Evolutionary conservation across 2,113 vertebrate species (phyloP).

Genomic region (Callithrix jacchus): DNA sequence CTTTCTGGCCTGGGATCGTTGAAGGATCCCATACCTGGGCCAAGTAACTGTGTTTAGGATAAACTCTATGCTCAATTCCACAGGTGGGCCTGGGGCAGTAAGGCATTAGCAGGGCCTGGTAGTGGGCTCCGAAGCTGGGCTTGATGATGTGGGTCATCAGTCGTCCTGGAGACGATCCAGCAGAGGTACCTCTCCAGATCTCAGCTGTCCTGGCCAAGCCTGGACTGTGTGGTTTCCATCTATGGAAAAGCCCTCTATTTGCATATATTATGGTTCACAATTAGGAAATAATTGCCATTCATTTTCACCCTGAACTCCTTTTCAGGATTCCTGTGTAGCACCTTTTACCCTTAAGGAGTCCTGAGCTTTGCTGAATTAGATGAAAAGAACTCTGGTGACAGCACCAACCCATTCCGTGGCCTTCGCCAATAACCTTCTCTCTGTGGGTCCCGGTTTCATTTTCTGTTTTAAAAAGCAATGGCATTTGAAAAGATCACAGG

Average conservation of each 20-base stretch:
- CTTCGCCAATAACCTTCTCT: not conserved
- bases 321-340: not conserved
- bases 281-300: not conserved
- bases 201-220: not conserved
- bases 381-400: not conserved
- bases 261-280: not conserved
- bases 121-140: not conserved
- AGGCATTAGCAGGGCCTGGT: not conserved
- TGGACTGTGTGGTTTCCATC: not conserved
- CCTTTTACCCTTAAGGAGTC: not conserved
- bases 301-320: not conserved
- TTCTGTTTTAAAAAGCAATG: slow-evolving; percentile 4
- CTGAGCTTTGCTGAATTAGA: not conserved
- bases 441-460: slow-evolving; percentile 22
- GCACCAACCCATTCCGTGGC: not conserved
- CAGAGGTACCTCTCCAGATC: not conserved
- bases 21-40: slow-evolving; percentile 60
- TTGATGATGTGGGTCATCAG: not conserved
- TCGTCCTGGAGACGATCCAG: not conserved
- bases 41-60: slow-evolving; percentile 12
- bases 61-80: not conserved
- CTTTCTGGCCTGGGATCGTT: not conserved
- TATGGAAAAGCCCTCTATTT: not conserved
- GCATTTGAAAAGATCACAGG: not conserved
- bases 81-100: fast-evolving